Percentiles rank a stretch among this genome's conserved stretches.
Evolutionary conservation across 2,888 invertebrate genomes (phyloP).

Genomic region (Aphrophora alni): DNA sequence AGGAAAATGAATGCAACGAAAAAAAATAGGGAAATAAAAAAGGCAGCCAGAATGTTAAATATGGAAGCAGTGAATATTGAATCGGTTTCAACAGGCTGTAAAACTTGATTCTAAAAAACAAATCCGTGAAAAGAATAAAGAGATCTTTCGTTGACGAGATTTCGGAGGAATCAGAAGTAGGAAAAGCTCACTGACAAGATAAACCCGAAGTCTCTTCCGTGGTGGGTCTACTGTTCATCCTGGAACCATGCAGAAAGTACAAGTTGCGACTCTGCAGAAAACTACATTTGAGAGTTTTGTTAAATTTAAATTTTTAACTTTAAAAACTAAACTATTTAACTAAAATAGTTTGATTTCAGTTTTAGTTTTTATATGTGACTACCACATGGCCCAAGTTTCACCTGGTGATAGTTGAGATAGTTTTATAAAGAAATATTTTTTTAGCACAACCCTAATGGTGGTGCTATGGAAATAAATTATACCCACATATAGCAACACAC

Average conservation of each 20-base stretch:
- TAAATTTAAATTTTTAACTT: background rate
- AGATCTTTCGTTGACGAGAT: background rate
- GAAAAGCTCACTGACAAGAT: background rate
- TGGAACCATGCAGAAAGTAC: conserved; percentile 18
- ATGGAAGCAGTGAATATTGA: background rate
- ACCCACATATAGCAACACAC: too few species aligned
- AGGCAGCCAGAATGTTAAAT: background rate
- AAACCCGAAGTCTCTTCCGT: conserved; percentile 3
- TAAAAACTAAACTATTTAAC: background rate
- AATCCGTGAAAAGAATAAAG: background rate
- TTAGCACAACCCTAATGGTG: too few species aligned
- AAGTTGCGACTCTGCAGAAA: background rate
- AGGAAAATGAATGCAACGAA: conserved; percentile 3
- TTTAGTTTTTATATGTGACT: background rate
- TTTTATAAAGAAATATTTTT: too few species aligned
- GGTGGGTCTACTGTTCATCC: background rate
- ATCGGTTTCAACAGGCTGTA: background rate
- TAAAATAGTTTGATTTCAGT: background rate
- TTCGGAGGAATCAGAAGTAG: background rate
- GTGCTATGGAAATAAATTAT: too few species aligned
- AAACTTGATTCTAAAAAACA: background rate
- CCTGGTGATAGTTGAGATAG: too few species aligned
- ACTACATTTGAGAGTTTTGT: conserved; percentile 16
- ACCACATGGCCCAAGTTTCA: too few species aligned
- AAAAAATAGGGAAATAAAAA: conserved; percentile 16